Conservation (phyloP, 2,888 invertebrate genomes). For the Hirtodrosophila confusa region DNA sequence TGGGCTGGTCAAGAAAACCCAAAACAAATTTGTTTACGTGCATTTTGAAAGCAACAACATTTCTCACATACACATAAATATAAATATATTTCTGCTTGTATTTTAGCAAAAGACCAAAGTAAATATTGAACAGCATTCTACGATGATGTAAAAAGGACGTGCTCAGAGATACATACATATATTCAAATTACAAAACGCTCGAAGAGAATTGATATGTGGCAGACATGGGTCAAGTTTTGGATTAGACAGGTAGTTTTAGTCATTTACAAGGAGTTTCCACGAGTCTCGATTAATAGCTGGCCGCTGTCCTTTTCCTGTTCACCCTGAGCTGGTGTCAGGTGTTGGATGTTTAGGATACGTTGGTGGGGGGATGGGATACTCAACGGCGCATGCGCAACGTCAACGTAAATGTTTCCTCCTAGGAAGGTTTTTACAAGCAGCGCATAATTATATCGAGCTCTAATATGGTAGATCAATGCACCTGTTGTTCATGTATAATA, state of each 20-base stretch:
- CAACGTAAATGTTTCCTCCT: constrained; percentile 38
- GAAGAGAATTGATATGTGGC: background rate
- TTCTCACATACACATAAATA: constrained; percentile 12
- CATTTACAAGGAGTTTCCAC: constrained; percentile 58
- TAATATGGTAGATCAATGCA: constrained; percentile 51
- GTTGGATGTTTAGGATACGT: constrained; percentile 19
- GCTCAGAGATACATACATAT: constrained; percentile 22
- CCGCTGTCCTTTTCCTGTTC: constrained; percentile 5
- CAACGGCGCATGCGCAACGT: constrained; percentile 67
- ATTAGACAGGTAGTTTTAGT: constrained; percentile 36
- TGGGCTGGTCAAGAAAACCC: constrained; percentile 34
- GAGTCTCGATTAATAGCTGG: constrained; percentile 56
- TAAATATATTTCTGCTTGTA: constrained; percentile 23
- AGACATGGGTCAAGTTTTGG: constrained; percentile 20
- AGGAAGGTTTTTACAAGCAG: constrained; percentile 47
- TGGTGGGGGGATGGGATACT: background rate
- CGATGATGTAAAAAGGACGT: constrained; percentile 53
- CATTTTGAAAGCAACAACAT: constrained; percentile 16
- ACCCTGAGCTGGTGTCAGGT: constrained; percentile 52
- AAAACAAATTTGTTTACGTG: constrained; percentile 70
- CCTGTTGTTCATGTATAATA: constrained; percentile 52
- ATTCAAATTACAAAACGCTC: constrained; percentile 58
- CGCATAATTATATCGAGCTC: constrained; percentile 71
- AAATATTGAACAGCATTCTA: constrained; percentile 50
- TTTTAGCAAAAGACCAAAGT: constrained; percentile 57